Evolutionary conservation across 2,888 invertebrate species (phyloP).

Genomic region (Agriopis marginaria): DNA sequence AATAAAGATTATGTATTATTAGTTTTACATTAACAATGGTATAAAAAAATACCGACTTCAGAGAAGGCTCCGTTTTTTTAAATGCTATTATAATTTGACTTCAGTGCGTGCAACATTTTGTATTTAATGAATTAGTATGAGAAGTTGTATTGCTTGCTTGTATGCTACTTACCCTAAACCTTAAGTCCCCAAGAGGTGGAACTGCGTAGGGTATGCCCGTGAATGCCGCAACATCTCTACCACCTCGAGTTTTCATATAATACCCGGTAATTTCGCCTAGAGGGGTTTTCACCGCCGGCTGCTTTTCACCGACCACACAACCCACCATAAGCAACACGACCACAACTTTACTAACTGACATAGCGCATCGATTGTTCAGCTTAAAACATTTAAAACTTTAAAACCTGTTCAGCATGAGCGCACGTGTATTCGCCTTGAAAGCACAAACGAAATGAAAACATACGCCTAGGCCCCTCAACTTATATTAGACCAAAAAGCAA

Average conservation of each 20-base stretch:
- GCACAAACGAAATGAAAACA: constrained; percentile 62
- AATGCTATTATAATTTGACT: too few relatives aligned
- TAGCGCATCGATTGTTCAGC: constrained; percentile 28
- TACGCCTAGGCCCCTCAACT: constrained; percentile 54
- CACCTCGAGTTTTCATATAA: constrained; percentile 83
- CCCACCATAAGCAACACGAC: constrained; percentile 31
- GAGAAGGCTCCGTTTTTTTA: too few relatives aligned
- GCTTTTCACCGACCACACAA: constrained; percentile 53
- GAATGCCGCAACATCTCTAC: constrained; percentile 86
- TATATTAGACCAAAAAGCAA: constrained; percentile 56
- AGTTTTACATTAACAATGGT: too few relatives aligned
- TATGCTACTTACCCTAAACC: constrained; percentile 85
- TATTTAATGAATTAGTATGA: too few relatives aligned
- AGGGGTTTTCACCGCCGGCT: constrained; percentile 66
- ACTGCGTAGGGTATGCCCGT: constrained; percentile 88
- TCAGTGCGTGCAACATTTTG: too few relatives aligned
- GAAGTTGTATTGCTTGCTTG: neutral
- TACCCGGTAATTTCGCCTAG: constrained; percentile 86
- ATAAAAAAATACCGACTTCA: too few relatives aligned
- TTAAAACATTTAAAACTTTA: constrained; percentile 20
- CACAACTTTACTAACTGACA: constrained; percentile 33
- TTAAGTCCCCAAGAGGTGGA: constrained; percentile 87
- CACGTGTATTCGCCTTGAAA: constrained; percentile 55
- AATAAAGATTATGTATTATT: too few relatives aligned
- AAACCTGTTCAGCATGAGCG: constrained; percentile 53